Evolutionary conservation across 2,113 vertebrate species (phyloP).

Genomic region (Thalassarche chlororhynchos): DNA sequence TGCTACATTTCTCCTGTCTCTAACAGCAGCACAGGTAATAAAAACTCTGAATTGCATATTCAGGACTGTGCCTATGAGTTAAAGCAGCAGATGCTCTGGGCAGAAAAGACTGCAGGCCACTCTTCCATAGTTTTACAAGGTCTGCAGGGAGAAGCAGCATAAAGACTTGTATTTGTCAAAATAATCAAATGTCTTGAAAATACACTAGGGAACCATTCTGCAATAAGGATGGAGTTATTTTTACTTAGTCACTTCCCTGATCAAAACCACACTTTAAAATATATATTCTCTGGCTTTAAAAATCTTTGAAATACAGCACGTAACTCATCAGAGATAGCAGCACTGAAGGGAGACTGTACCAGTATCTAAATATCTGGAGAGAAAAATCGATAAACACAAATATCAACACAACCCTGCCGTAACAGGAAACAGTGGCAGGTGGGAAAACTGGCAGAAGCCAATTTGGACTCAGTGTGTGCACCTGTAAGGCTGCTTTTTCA

Average conservation of each 20-base stretch:
- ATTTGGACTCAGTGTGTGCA: neutral
- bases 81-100: neutral
- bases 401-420: neutral
- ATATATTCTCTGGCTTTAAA: neutral
- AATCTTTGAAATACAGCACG: neutral
- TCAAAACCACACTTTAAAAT: neutral
- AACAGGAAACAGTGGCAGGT: neutral
- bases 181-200: constrained; percentile 22
- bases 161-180: constrained; percentile 43
- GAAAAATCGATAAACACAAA: neutral
- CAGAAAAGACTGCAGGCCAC: neutral
- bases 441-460: neutral
- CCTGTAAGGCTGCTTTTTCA: neutral
- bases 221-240: constrained; percentile 11
- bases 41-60: constrained; percentile 1
- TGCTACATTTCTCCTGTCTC: neutral
- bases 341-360: neutral
- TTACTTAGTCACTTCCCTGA: neutral
- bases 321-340: neutral
- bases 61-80: neutral
- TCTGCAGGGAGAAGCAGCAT: constrained; percentile 1
- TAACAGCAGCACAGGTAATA: constrained; percentile 10
- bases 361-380: neutral
- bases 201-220: neutral
- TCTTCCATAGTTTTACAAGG: neutral